These are phyloP conservation scores for Streblospio benedicti DNA, from an alignment of 1,140 invertebrate species.

Conservation along the genomic window DNA sequence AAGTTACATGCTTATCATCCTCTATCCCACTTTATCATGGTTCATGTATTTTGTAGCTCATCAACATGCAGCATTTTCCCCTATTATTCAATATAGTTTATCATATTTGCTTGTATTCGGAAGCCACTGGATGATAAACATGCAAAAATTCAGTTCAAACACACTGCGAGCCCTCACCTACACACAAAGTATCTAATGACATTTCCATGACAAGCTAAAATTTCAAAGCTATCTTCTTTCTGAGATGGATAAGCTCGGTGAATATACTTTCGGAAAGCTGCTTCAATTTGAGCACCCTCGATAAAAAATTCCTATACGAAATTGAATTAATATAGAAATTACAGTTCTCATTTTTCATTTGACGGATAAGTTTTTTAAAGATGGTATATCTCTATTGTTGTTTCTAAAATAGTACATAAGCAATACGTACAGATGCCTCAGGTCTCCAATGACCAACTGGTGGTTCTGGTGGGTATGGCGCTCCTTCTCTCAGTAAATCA, in stretches of 20 bases:
- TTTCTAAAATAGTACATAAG: neutral
- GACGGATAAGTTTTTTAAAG: too few relatives aligned
- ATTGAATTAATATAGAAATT: neutral
- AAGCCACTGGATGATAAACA: too few relatives aligned
- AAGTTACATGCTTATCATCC: too few relatives aligned
- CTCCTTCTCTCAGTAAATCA: conserved; percentile 81
- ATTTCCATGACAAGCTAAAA: conserved; percentile 95
- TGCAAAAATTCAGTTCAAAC: too few relatives aligned
- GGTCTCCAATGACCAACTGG: conserved; percentile 76
- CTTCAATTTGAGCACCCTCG: conserved; percentile 91
- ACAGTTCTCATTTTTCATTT: neutral
- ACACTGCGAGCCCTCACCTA: too few relatives aligned
- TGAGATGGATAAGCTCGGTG: conserved; percentile 75
- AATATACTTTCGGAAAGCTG: conserved; percentile 88
- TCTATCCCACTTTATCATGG: too few relatives aligned
- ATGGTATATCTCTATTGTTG: too few relatives aligned
- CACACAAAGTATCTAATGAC: conserved; percentile 97
- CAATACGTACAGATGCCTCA: conserved; percentile 59
- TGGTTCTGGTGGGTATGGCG: conserved; percentile 81
- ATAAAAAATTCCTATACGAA: conserved; percentile 65
- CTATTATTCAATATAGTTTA: too few relatives aligned
- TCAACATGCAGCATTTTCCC: too few relatives aligned
- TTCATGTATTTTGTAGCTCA: too few relatives aligned
- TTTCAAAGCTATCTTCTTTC: conserved; percentile 74
- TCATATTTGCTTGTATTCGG: too few relatives aligned